Percentiles rank a stretch among this genome's conserved stretches.
These are phyloP conservation scores for Menidia menidia DNA, from an alignment of 2,797 vertebrate genomes.

Conservation along the genomic window DNA sequence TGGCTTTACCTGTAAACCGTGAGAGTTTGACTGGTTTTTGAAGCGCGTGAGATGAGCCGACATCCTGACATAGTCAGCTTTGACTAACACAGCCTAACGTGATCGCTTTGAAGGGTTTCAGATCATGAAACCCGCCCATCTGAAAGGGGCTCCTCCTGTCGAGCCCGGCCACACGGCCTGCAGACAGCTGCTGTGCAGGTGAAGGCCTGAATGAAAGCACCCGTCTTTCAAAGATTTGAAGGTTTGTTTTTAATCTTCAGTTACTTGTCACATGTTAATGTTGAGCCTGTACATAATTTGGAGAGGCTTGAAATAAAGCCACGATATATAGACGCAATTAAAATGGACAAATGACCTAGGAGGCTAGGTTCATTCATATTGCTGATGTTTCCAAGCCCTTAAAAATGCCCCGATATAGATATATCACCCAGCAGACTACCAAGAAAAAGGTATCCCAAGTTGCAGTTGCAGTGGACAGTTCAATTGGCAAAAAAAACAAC, in stretches of 20 bases:
- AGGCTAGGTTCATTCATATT: neutral
- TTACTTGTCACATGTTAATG: too few relatives aligned
- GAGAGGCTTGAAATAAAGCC: too few relatives aligned
- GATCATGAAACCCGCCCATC: constrained; percentile 22
- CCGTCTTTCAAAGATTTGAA: too few relatives aligned
- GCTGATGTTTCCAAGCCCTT: neutral
- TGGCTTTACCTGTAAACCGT: neutral
- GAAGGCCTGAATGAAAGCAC: too few relatives aligned
- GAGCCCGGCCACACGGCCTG: neutral
- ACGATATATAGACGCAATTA: neutral
- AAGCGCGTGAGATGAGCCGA: constrained; percentile 42
- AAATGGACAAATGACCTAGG: neutral
- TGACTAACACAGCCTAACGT: constrained; percentile 31
- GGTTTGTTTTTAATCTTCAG: too few relatives aligned
- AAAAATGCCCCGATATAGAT: neutral
- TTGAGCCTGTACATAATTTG: too few relatives aligned
- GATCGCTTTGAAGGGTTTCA: constrained; percentile 30
- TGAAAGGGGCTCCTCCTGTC: constrained; percentile 11
- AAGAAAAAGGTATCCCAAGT: neutral
- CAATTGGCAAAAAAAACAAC: too few relatives aligned
- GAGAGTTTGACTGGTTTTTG: neutral
- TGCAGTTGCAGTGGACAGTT: neutral
- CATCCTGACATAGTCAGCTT: constrained; percentile 53
- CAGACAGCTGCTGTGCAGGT: neutral
- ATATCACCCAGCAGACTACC: neutral